Evolutionary conservation across 2,797 vertebrate genomes (phyloP).

Genomic region (Dallia pectoralis): DNA sequence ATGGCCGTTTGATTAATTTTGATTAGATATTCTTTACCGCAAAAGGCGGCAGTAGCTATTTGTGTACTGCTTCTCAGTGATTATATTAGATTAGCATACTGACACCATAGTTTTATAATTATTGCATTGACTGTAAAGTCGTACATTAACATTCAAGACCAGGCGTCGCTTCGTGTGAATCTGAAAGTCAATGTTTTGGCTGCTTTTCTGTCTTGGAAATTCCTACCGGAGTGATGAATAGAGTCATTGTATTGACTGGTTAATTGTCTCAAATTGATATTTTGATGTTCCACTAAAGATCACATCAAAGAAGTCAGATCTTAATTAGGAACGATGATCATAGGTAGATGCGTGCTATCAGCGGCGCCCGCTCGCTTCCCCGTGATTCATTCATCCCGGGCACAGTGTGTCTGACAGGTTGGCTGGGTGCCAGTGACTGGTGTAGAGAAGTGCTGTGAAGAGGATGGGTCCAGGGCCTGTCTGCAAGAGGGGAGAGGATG

Average conservation of each 20-base stretch:
- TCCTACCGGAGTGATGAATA: constrained; percentile 61
- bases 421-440: constrained; percentile 85
- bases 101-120: constrained; percentile 58
- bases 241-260: constrained; percentile 54
- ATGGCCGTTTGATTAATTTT: constrained; percentile 2
- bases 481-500: constrained; percentile 65
- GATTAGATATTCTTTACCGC: constrained; percentile 12
- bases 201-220: constrained; percentile 44
- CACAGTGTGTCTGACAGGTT: constrained; percentile 77
- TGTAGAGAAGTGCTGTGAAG: constrained; percentile 83
- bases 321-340: constrained; percentile 72
- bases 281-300: constrained; percentile 70
- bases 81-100: constrained; percentile 28
- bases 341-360: constrained; percentile 68
- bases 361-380: constrained; percentile 77
- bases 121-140: constrained; percentile 65
- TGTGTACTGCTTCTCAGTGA: constrained; percentile 35
- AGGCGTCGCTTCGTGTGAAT: constrained; percentile 57
- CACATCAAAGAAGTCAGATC: constrained; percentile 65
- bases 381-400: constrained; percentile 76
- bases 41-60: constrained; percentile 10
- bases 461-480: constrained; percentile 85
- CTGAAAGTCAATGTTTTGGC: constrained; percentile 64
- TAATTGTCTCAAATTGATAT: constrained; percentile 78
- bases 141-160: constrained; percentile 64